Evolutionary conservation across 2,113 vertebrate species (phyloP), one percentile per base, ranked within the genome.

Genomic region (Microcebus lehilahytsara): DNA sequence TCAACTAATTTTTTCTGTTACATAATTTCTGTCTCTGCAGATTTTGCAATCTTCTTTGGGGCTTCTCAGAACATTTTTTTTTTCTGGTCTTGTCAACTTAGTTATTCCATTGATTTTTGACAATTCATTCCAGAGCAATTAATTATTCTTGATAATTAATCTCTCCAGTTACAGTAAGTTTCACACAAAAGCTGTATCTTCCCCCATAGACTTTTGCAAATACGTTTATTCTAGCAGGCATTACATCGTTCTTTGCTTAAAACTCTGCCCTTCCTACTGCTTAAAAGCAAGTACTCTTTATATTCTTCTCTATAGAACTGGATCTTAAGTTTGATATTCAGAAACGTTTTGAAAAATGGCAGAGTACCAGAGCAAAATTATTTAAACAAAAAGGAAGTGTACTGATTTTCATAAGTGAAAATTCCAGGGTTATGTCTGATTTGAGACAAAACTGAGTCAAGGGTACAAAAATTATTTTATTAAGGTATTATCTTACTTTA

Each of bases 91-190:
- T 92, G 25, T 91, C 42, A 91, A 64, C 1, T 77, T 77, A 83
- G 2, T 60, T 87, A 64, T 85, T 94, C 42, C 91, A 72, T 85
- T 95, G 79, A 71, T 25, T 89, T 90, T 74, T 91, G 66, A 95
- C 5, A 77, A 66, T 69, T 94, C 7, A 62, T 92, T 75, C 3
- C 66, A 81, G 64, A 71, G 25, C 19, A 93, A 77, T 91, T 81
- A 94, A 89, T 92, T 94, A 85, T 80, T 19, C 23, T 46, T 66
- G 37, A 80, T 75, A 97, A 77, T 91, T 90, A 94, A 87, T 66
- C 42, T 77, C 91, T 88, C 37, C 30, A 84, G 37, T 88, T 94
- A 8, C 34, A 71, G 17, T 58, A 78, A 11, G 2, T 49, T 83
- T 94, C 27, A 42, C 8, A 49, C 9, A 87, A 94, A 94, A 93